phyloP scores from a whole-genome alignment of 64 coral and sea anemone species.

The Dendrophyllia cribrosa region DNA sequence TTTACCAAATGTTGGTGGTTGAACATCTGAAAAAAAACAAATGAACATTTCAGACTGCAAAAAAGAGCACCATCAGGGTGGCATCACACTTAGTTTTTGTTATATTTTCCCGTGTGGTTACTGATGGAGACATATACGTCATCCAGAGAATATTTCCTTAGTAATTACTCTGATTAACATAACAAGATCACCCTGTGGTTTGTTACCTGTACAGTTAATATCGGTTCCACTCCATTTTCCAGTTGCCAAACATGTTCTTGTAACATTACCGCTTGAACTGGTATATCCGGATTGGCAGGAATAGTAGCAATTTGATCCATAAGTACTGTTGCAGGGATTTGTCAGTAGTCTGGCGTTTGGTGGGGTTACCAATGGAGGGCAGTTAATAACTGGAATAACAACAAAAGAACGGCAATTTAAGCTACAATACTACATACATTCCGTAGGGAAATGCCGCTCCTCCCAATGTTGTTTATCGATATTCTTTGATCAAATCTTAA shows the following conservation, averaged over 20 bases:
- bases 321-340: neutral
- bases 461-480: no score
- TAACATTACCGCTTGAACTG: neutral
- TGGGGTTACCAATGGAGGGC: neutral
- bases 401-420: no score
- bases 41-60: no score
- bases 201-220: slow-evolving; percentile 25
- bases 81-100: neutral
- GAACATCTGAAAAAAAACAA: neutral
- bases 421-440: no score
- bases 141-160: no score
- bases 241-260: neutral
- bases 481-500: no score
- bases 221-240: neutral
- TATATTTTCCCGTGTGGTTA: no score
- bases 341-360: neutral
- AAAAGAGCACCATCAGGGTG: no score
- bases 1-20: neutral
- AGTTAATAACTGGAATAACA: neutral
- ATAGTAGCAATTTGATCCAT: slow-evolving; percentile 37
- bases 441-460: no score
- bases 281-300: slow-evolving; percentile 30
- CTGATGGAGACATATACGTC: no score
- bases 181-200: no score
- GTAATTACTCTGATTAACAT: no score